Evolutionary conservation across 2,888 invertebrate species (phyloP).

Genomic region (Aplocera efformata): DNA sequence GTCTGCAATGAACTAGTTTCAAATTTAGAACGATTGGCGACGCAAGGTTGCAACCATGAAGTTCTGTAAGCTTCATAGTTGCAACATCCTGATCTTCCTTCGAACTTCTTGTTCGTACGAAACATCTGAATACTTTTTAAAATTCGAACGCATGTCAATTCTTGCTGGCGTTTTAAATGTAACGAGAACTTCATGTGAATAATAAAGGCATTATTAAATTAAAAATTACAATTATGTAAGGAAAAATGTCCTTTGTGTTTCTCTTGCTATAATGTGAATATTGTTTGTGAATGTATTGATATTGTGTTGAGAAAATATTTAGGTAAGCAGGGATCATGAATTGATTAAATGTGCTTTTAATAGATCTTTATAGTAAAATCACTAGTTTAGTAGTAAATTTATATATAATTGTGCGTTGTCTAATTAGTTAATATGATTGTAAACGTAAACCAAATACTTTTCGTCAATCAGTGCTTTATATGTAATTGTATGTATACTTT

Average conservation of each 20-base stretch:
- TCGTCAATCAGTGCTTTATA: constrained; percentile 34
- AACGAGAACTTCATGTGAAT: not conserved
- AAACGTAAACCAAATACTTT: constrained; percentile 26
- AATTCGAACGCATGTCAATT: constrained; percentile 25
- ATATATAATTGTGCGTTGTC: constrained; percentile 41
- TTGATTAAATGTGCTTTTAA: constrained; percentile 40
- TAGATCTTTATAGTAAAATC: constrained; percentile 34
- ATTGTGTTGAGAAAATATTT: constrained; percentile 15
- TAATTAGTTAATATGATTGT: constrained; percentile 8
- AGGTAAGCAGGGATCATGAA: constrained; percentile 37
- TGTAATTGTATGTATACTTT: constrained; percentile 28
- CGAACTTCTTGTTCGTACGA: constrained; percentile 5
- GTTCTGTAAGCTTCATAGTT: too few species aligned
- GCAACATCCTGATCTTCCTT: too few species aligned
- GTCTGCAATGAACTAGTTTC: constrained; percentile 2
- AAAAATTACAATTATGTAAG: not conserved
- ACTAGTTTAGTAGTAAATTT: constrained; percentile 40
- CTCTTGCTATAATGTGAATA: constrained; percentile 6
- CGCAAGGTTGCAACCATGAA: too few species aligned
- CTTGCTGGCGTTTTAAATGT: constrained; percentile 14
- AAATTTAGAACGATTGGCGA: constrained; percentile 11
- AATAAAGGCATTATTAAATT: too few species aligned
- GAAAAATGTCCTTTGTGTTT: constrained; percentile 9
- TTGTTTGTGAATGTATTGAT: constrained; percentile 15
- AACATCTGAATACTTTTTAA: constrained; percentile 3